Evolutionary conservation across 2,113 vertebrate genomes (phyloP).

Genomic region (Gallinago paraguaiae): DNA sequence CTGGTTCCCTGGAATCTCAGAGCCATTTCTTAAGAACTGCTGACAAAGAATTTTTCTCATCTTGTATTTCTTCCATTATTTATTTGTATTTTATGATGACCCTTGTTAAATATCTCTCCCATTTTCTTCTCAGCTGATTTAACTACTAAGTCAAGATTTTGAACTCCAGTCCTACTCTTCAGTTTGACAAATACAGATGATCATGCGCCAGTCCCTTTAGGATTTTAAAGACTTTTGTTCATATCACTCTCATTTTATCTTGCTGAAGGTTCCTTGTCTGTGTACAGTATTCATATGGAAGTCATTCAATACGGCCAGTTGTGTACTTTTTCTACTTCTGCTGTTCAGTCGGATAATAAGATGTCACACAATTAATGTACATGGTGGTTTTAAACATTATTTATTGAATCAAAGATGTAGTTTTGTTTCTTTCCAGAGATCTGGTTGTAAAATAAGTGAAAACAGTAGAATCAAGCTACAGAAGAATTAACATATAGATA

Average conservation of each 20-base stretch:
- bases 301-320: background rate
- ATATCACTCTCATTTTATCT: background rate
- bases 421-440: background rate
- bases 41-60: background rate
- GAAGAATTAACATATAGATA: background rate
- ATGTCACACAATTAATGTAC: background rate
- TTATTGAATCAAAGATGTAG: background rate
- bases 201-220: accelerated
- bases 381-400: background rate
- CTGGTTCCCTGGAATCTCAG: background rate
- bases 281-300: background rate
- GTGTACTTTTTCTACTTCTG: background rate
- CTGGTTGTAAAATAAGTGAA: background rate
- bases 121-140: background rate
- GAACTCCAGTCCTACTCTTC: background rate
- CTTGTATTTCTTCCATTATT: background rate
- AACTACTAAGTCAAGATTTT: background rate
- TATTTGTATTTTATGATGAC: background rate
- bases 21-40: background rate
- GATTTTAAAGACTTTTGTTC: background rate
- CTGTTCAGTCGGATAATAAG: background rate
- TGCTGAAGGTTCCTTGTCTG: background rate
- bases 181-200: background rate
- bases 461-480: background rate
- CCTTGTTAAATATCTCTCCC: background rate